A percentile compares a stretch with the other conserved stretches of the same genome.
phyloP scores from a whole-genome alignment of 2,113 vertebrate genomes.

The Felis catus region DNA sequence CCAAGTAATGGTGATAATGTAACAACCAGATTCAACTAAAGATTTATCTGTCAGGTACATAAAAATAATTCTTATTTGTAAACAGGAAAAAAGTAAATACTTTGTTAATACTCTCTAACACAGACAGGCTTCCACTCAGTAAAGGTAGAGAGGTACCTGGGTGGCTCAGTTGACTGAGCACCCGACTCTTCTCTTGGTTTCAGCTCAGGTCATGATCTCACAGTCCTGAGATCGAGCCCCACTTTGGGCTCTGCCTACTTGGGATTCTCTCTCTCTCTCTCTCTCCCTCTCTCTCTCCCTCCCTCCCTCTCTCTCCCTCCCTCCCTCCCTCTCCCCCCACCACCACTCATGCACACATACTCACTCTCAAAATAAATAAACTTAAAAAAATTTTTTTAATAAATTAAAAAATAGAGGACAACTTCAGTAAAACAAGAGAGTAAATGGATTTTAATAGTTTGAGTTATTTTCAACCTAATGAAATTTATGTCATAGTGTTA shows the following conservation, averaged over 20 bases:
- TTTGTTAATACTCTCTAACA: not conserved
- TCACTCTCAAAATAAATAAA: no score
- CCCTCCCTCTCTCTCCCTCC: accelerated
- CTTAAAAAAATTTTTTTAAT: no score
- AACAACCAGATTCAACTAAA: not conserved
- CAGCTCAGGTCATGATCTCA: no score
- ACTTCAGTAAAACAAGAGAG: conserved; percentile 42
- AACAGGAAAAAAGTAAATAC: conserved; percentile 33
- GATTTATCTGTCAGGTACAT: not conserved
- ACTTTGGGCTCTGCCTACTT: no score
- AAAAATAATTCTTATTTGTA: conserved; percentile 41
- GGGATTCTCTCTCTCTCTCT: no score
- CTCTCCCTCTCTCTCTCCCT: no score
- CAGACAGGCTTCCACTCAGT: conserved; percentile 13
- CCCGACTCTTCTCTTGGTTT: no score
- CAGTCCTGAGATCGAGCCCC: no score
- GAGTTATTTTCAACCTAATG: conserved; percentile 34
- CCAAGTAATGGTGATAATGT: not conserved
- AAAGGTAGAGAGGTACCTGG: not conserved
- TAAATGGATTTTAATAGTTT: conserved; percentile 13
- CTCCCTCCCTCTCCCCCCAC: no score
- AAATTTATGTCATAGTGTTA: conserved; percentile 3
- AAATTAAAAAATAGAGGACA: not conserved
- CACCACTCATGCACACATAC: no score
- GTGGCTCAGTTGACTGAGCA: no score